These are phyloP conservation scores for Hemithea aestivaria DNA, from an alignment of 2,888 invertebrate species.

Conservation along the genomic window DNA sequence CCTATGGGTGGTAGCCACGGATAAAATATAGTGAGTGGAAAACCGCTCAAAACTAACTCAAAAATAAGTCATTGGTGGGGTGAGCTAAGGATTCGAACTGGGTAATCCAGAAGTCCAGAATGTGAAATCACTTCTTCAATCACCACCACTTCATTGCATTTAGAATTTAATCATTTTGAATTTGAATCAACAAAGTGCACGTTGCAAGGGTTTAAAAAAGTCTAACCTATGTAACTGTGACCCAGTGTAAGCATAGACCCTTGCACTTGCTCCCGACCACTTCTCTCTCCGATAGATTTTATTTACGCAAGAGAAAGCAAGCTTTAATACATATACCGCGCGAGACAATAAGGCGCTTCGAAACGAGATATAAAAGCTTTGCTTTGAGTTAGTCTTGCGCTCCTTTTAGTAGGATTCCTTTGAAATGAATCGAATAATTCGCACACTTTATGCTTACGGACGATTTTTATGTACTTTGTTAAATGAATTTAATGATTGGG, in stretches of 20 bases:
- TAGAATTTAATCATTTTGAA: no score
- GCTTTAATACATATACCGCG: slow-evolving; percentile 75
- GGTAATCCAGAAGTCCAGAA: no score
- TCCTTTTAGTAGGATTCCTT: slow-evolving; percentile 76
- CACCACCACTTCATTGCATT: no score
- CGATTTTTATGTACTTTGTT: slow-evolving; percentile 62
- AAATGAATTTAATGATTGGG: slow-evolving; percentile 57
- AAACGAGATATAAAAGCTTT: slow-evolving; percentile 78
- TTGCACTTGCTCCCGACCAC: slow-evolving; percentile 68
- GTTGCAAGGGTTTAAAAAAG: no score
- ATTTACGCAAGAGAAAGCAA: slow-evolving; percentile 78
- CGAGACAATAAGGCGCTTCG: slow-evolving; percentile 76
- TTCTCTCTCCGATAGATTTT: slow-evolving; percentile 72
- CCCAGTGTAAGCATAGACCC: slow-evolving; percentile 21
- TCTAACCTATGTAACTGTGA: slow-evolving; percentile 3
- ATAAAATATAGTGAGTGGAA: no score
- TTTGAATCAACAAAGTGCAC: no score
- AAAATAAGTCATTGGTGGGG: no score
- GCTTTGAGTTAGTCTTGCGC: slow-evolving; percentile 76
- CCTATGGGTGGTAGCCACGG: no score
- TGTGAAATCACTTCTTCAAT: no score
- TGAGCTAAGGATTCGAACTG: no score
- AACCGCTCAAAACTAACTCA: no score
- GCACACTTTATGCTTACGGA: slow-evolving; percentile 66
- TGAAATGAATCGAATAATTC: slow-evolving; percentile 78